Base-by-base conservation (phyloP, 2,113 vertebrate genomes). In the Oncorhynchus tshawytscha region DNA sequence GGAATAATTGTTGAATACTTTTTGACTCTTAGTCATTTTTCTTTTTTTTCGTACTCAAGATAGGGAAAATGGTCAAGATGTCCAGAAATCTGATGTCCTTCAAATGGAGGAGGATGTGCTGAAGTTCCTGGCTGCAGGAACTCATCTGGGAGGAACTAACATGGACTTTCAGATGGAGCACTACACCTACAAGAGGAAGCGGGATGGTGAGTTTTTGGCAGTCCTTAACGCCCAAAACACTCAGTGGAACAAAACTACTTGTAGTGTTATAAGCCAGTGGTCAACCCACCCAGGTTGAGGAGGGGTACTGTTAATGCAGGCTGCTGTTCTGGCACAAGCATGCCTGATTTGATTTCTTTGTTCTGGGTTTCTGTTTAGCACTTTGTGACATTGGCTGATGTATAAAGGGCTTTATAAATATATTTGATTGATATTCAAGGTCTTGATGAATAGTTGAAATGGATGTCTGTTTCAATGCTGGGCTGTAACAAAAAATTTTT, bases 101-200 rank as follows among this genome's bases (percentile, higher is more conserved):
- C 97, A 99, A 74, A 98, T 99, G 97, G 99, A 98, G 93, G 98
- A 99, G 88, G 97, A 99, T 95, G 98, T 99, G 92, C 95, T 99
- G 88, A 99, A 99, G 85, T 99, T 99, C 92, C 96, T 99, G 54
- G 97, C 97, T 12, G 98, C 97, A 77, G 95, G 95, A 79, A 99
- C 98, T 83, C 98, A 99, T 73, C 92, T 99, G 88, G 98, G 98
- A 89, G 96, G 96, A 60, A 99, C 97, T 87, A 99, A 99, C 90
- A 89, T 98, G 25, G 98, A 99, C 91, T 99, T 97, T 89, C 98
- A 99, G 82, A 95, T 99, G 97, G 97, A 99, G 67, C 97, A 99
- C 75, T 99, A 99, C 0, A 96, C 99, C 84, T 99, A 99, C 88
- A 99, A 99, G 70, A 96, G 98, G 81, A 99, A 99, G 80, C 98